Base-by-base conservation (phyloP, 2,888 invertebrate species). In the Hyposoter dolosus region DNA sequence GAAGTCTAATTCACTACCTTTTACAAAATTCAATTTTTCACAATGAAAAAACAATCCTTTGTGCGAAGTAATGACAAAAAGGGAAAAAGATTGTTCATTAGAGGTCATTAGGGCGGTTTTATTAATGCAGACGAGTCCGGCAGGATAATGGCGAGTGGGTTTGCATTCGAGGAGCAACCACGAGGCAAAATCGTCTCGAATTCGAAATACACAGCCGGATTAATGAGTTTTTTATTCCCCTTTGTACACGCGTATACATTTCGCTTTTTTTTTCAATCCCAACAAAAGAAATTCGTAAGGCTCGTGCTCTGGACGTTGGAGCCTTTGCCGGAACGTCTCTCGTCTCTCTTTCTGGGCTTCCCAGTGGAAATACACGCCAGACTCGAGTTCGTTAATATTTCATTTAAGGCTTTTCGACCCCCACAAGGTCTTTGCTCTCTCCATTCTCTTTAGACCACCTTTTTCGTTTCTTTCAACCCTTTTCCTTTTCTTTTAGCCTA, bases 381-480 rank as follows among this genome's bases (percentile, higher is more conserved):
- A 87, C 87, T 87, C 79, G 47, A 81, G 83, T 83, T 87, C 85
- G 81, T 87, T 87, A 87, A 87, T 87, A 87, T 85, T 87, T 87
- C 87, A 87, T 81, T 85, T 69, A 69, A 83, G 77, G 77, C 79
- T 87, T 79, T 69, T 66, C 43, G 79, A 69, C 35, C 60, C 35
- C 19, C 66, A 19, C 15, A 32, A 60, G 82, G 71, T 68, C 82
- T 72, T 79, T 69, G 79, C 75, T 79, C 78, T 79, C 84, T 82
- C 40, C 40, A 79, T 82, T 85, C 76, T 40, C 63, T 63, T 19
- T 19, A 53, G 15, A 7, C 50, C n/a, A 19, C 35, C 10, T 53
- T 69, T 68, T 74, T 75, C 12, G 47, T 76, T 72, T 56, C 66
- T 68, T 71, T 84, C 84, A 72, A 81, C 75, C 56, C 81, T 74